Percentiles rank a stretch among this genome's conserved stretches.
Conservation (phyloP, 2,888 invertebrate species). For the Nomada hirtipes region DNA sequence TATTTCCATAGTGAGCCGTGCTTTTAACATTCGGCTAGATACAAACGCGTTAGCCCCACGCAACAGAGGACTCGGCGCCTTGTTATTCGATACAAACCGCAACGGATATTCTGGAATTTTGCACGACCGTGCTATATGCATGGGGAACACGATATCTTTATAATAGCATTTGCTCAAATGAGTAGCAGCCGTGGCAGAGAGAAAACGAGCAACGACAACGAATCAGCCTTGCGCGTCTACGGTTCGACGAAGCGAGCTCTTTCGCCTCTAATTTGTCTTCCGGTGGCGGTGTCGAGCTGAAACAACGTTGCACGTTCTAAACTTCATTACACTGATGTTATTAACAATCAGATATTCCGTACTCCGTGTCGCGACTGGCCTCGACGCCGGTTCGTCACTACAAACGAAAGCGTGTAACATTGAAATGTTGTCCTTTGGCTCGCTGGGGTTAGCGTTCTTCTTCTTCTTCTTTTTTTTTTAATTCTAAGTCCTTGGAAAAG, state of each 20-base stretch:
- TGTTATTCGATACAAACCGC: constrained; percentile 36
- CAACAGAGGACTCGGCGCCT: constrained; percentile 10
- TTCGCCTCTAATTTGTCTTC: constrained; percentile 55
- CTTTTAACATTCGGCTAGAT: constrained; percentile 21
- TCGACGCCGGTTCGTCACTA: constrained; percentile 3
- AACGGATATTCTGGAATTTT: constrained; percentile 41
- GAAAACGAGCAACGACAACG: constrained; percentile 50
- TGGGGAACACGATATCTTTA: constrained; percentile 56
- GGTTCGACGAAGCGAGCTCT: constrained; percentile 23
- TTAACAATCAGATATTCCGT: constrained; percentile 52
- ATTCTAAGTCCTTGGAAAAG: no score
- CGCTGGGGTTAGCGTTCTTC: neutral
- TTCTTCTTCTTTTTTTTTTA: neutral
- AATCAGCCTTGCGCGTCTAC: neutral
- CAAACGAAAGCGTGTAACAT: constrained; percentile 13
- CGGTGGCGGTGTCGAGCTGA: constrained; percentile 1
- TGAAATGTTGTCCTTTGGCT: constrained; percentile 7
- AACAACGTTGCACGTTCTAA: constrained; percentile 38
- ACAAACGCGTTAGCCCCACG: neutral
- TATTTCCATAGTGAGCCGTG: neutral
- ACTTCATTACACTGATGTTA: constrained; percentile 49
- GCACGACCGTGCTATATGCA: constrained; percentile 13
- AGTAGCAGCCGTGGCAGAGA: constrained; percentile 25
- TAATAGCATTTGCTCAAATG: constrained; percentile 53
- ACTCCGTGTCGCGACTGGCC: constrained; percentile 21